Conservation (phyloP, 2,113 vertebrate genomes). For the Limanda limanda region DNA sequence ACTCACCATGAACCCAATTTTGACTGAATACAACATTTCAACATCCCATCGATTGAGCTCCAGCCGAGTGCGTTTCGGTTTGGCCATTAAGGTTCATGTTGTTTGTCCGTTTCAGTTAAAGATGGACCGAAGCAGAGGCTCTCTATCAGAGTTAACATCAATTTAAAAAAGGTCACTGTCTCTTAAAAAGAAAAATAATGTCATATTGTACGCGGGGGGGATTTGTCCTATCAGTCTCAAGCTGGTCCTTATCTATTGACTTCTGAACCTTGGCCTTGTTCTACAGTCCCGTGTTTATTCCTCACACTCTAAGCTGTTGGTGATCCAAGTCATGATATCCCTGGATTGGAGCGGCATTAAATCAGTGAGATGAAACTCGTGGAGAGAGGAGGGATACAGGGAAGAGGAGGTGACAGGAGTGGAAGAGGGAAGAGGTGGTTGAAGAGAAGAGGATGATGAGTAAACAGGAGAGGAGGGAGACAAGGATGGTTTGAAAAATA, state of each 20-base stretch:
- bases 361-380: slow-evolving; percentile 5
- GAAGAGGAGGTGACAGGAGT: slow-evolving; percentile 1
- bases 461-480: slow-evolving; percentile 16
- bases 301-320: slow-evolving; percentile 17
- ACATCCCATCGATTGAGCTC: slow-evolving; percentile 1
- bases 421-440: not conserved
- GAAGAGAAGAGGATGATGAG: slow-evolving; percentile 20
- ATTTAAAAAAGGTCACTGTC: not conserved
- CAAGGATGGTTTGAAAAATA: not conserved
- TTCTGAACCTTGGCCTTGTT: slow-evolving; percentile 1
- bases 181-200: slow-evolving; percentile 15
- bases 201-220: not conserved
- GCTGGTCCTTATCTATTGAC: not conserved
- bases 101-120: slow-evolving; percentile 26
- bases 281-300: not conserved
- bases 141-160: slow-evolving; percentile 10
- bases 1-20: slow-evolving; percentile 1
- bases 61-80: slow-evolving; percentile 3
- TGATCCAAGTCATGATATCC: slow-evolving; percentile 20
- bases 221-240: not conserved
- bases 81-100: slow-evolving; percentile 10
- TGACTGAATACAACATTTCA: not conserved
- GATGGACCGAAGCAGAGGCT: slow-evolving; percentile 18
- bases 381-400: slow-evolving; percentile 14
- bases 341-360: slow-evolving; percentile 14